Base-by-base conservation (phyloP, 2,113 vertebrate genomes). In the Etheostoma spectabile region DNA sequence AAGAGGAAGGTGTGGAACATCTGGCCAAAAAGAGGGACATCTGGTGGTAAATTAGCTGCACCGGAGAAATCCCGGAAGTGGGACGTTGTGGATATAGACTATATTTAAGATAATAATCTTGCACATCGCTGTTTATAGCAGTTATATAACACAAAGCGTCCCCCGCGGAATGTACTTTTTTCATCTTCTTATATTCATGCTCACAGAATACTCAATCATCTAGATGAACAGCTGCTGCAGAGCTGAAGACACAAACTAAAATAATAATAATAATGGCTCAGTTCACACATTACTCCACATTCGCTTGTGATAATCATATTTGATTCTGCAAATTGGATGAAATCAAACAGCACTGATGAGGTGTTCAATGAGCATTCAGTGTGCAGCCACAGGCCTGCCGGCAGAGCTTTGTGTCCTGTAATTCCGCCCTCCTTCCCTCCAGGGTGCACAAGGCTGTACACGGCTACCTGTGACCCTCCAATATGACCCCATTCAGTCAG, bases 401-500 rank as follows among this genome's bases (percentile, higher is more conserved):
- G 42, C 63, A 81, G 45, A 42, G 27, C 53, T 65, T 67, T 80
- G 67, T 82, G 62, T 38, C 57, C 45, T 51, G 6, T 80, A 35
- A 70, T 57, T 52, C 21, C 35, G 49, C 16, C 2, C 45, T 51
- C 27, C 22, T 64, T 16, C 71, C 67, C 63, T 35, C n/a, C 48
- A 59, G 73, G 55, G 30, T 64, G 68, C 52, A 57, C 35, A 80
- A 51, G 33, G 48, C 57, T 22, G 48, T 52, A 22, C 8, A 21
- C 80, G 14, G 64, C 68, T 87, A 89, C 86, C 84, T 88, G 75
- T 86, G 64, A 78, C 74, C 86, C 77, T 77, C 77, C 79, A 74
- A 84, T 77, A 86, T 86, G 86, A 86, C 80, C 83, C 71, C 84
- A 88, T 88, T 90, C 83, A 88, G 86, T 86, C 86, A 86, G 70